Percentiles rank a stretch among this genome's conserved stretches.
Conservation (phyloP, 2,113 vertebrate genomes). For the Eudyptes chrysolophus region DNA sequence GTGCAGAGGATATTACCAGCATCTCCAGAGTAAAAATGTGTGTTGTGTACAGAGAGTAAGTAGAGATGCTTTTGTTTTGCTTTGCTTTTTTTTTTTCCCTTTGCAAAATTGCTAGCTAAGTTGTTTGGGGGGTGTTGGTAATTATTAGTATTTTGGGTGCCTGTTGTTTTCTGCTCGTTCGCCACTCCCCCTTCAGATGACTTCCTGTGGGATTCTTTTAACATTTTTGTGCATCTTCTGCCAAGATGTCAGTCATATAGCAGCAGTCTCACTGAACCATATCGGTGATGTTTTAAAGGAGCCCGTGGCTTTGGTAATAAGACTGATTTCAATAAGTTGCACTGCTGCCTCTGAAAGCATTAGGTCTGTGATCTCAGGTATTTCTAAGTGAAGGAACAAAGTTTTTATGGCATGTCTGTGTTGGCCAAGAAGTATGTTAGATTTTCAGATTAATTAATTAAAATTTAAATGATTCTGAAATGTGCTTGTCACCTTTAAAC, state of each 20-base stretch:
- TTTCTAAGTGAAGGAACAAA: constrained; percentile 70
- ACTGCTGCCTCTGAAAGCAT: constrained; percentile 27
- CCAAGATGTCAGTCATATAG: constrained; percentile 75
- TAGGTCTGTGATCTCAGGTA: constrained; percentile 47
- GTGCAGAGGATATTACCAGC: constrained; percentile 69
- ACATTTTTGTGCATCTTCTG: constrained; percentile 75
- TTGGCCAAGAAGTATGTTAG: not conserved
- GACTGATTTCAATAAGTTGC: constrained; percentile 62
- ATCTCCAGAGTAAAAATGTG: constrained; percentile 46
- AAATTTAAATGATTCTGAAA: constrained; percentile 24
- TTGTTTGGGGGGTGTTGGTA: not conserved
- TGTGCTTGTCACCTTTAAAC: constrained; percentile 15
- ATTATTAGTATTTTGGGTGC: constrained; percentile 68
- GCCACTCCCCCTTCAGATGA: constrained; percentile 78
- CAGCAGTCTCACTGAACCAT: constrained; percentile 34
- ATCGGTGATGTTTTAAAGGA: constrained; percentile 58
- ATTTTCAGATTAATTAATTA: constrained; percentile 20
- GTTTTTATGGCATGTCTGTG: constrained; percentile 63
- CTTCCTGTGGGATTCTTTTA: constrained; percentile 81
- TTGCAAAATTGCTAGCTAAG: constrained; percentile 30
- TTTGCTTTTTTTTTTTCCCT: constrained; percentile 1
- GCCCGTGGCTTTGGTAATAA: constrained; percentile 50
- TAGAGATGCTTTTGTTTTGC: constrained; percentile 52
- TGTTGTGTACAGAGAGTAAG: constrained; percentile 20
- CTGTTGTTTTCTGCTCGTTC: constrained; percentile 64